Evolutionary conservation across 2,888 invertebrate genomes (phyloP).

Genomic region (Vanessa cardui): DNA sequence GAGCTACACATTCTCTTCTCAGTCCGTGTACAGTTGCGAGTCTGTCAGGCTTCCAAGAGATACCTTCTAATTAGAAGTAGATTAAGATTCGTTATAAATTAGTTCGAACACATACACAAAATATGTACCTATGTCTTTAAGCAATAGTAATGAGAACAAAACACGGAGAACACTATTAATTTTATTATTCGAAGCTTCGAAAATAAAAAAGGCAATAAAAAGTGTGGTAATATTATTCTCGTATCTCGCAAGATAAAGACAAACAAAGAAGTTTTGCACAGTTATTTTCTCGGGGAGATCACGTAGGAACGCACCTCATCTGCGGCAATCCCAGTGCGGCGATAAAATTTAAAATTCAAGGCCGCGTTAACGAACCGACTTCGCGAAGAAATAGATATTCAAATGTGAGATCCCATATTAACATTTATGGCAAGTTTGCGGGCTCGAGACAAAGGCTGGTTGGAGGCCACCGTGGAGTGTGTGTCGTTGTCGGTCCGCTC

Average conservation of each 20-base stretch:
- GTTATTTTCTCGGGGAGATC: slow-evolving; percentile 77
- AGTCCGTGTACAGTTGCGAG: slow-evolving; percentile 17
- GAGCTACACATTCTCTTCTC: slow-evolving; percentile 8
- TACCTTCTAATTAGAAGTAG: slow-evolving; percentile 21
- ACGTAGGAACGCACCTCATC: slow-evolving; percentile 82
- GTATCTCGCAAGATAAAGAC: slow-evolving; percentile 55
- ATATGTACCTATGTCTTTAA: neutral
- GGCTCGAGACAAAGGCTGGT: slow-evolving; percentile 77
- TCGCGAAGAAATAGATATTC: slow-evolving; percentile 83
- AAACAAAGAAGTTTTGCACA: slow-evolving; percentile 70
- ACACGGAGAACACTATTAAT: no score
- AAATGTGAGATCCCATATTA: slow-evolving; percentile 83
- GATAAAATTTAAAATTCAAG: slow-evolving; percentile 84
- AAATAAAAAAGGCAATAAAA: slow-evolving; percentile 21
- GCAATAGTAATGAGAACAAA: neutral
- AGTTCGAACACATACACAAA: neutral
- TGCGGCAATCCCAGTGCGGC: slow-evolving; percentile 73
- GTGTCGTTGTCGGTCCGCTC: slow-evolving; percentile 34
- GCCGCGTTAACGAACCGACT: slow-evolving; percentile 83
- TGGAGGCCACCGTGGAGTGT: slow-evolving; percentile 53
- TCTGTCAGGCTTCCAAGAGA: slow-evolving; percentile 17
- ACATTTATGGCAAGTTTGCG: slow-evolving; percentile 83
- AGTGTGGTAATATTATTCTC: slow-evolving; percentile 18
- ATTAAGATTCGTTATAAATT: slow-evolving; percentile 13
- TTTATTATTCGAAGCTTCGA: neutral